Conservation (phyloP, 2,797 vertebrate species). For the Myripristis murdjan region DNA sequence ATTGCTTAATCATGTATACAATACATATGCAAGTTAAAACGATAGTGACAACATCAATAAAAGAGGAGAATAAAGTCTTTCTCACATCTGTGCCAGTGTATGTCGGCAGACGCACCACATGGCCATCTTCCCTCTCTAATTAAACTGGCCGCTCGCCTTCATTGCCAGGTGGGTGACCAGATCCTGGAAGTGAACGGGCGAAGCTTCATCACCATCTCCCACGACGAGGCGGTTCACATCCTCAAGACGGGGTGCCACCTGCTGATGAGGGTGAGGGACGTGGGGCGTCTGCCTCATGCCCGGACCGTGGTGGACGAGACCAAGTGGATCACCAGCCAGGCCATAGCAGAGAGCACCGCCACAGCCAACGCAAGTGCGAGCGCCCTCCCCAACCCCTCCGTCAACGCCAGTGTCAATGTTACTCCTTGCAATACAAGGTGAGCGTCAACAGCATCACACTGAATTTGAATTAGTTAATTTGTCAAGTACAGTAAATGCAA, state of each 20-base stretch:
- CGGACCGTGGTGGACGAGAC: slow-evolving; percentile 93
- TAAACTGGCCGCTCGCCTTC: slow-evolving; percentile 1
- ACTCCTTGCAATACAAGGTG: slow-evolving; percentile 57
- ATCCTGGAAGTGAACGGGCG: slow-evolving; percentile 93
- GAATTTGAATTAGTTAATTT: background rate
- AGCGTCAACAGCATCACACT: background rate
- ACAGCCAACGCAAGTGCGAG: slow-evolving; percentile 26
- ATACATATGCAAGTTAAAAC: no score
- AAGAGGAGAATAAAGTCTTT: no score
- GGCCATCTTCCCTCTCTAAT: background rate
- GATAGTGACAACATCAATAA: no score
- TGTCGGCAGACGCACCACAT: background rate
- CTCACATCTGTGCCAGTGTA: no score
- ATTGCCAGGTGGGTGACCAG: slow-evolving; percentile 93
- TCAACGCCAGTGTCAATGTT: slow-evolving; percentile 3
- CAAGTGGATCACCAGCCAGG: slow-evolving; percentile 89
- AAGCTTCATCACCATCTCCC: slow-evolving; percentile 92
- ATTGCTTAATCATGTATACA: no score
- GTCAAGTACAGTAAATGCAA: background rate
- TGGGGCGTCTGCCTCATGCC: slow-evolving; percentile 93
- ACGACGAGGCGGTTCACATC: slow-evolving; percentile 93
- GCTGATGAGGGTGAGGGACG: slow-evolving; percentile 91
- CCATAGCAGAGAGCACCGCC: slow-evolving; percentile 82
- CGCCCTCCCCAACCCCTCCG: background rate
- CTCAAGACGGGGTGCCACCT: slow-evolving; percentile 91